Conservation (phyloP, 2,113 vertebrate species). For the Ammodramus savannarum region DNA sequence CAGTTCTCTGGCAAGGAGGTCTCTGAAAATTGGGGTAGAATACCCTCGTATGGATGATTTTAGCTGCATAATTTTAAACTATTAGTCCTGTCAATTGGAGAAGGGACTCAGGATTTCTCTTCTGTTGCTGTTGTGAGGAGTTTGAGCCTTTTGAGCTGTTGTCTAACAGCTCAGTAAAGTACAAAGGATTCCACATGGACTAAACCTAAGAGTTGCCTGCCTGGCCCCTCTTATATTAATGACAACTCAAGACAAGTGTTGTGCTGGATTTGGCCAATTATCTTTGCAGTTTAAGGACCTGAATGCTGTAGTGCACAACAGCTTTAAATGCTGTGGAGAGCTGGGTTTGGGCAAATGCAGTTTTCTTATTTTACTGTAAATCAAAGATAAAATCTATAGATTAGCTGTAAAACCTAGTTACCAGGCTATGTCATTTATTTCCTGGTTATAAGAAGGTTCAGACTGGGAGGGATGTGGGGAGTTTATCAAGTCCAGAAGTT, state of each 20-base stretch:
- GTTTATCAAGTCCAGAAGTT: background rate
- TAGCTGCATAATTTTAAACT: background rate
- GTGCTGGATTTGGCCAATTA: background rate
- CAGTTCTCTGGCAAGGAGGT: background rate
- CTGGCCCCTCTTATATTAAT: background rate
- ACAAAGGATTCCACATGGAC: background rate
- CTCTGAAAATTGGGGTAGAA: background rate
- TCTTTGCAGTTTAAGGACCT: background rate
- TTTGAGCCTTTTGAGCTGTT: background rate
- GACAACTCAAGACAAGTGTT: background rate
- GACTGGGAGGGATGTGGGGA: background rate
- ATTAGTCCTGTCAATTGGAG: background rate
- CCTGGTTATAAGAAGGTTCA: background rate
- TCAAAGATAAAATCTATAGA: background rate
- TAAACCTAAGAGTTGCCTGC: background rate
- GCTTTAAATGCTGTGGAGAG: background rate
- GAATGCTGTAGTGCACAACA: background rate
- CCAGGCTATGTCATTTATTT: background rate
- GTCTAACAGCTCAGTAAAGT: rapidly evolving
- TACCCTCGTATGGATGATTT: background rate
- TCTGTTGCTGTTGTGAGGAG: background rate
- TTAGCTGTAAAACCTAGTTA: background rate
- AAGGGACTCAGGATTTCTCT: background rate
- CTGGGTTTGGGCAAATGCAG: background rate
- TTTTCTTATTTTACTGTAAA: background rate